Conservation (phyloP, 2,797 vertebrate species). For the Xenopus petersii region DNA sequence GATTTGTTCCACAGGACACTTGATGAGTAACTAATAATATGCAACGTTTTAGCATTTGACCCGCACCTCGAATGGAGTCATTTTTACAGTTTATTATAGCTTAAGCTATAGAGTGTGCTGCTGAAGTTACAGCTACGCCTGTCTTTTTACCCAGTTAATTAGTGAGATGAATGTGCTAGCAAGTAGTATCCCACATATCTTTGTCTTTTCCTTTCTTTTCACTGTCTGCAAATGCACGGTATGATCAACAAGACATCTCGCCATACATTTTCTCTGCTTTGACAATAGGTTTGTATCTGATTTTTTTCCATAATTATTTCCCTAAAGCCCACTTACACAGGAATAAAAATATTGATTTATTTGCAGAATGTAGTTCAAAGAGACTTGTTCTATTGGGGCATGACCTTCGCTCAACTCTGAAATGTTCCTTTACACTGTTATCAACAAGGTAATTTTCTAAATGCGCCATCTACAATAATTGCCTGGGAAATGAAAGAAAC, state of each 20-base stretch:
- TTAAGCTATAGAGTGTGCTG: too few relatives aligned
- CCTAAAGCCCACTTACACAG: conserved; percentile 41
- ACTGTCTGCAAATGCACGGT: conserved; percentile 29
- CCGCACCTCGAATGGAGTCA: too few relatives aligned
- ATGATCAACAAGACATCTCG: conserved; percentile 36
- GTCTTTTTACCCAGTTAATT: conserved; percentile 3
- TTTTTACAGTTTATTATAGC: too few relatives aligned
- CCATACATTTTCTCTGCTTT: conserved; percentile 19
- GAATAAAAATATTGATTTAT: conserved; percentile 47
- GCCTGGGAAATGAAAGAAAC: conserved; percentile 32
- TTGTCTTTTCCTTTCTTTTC: conserved; percentile 8
- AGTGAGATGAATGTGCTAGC: conserved; percentile 8
- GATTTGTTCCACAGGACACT: too few relatives aligned
- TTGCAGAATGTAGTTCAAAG: conserved; percentile 43
- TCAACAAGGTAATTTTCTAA: conserved; percentile 38
- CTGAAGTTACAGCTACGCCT: too few relatives aligned
- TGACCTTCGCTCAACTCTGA: conserved; percentile 44
- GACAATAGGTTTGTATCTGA: conserved; percentile 36
- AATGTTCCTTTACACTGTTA: conserved; percentile 33
- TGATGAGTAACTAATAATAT: too few relatives aligned
- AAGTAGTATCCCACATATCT: conserved; percentile 4
- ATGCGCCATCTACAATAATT: conserved; percentile 38
- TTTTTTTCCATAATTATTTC: conserved; percentile 47
- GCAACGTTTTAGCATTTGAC: too few relatives aligned
- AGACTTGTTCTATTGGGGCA: conserved; percentile 48